Conservation (phyloP, 2,113 vertebrate species). For the Ctenomys sociabilis region DNA sequence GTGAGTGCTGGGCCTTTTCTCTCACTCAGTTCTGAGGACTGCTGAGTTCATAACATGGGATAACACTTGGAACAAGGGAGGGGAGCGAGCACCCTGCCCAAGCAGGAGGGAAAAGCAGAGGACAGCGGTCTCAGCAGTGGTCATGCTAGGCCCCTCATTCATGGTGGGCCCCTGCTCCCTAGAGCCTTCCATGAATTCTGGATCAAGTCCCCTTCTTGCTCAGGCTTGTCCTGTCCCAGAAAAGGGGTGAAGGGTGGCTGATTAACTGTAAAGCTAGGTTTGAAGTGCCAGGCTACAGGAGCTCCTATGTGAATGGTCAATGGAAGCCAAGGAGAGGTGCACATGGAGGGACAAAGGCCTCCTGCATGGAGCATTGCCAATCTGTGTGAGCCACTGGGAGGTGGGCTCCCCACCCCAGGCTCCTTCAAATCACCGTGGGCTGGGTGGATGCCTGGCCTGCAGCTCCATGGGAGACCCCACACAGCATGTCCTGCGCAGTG, state of each 20-base stretch:
- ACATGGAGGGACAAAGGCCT: rapidly evolving
- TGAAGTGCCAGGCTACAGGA: background rate
- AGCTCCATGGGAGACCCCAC: background rate
- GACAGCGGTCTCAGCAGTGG: background rate
- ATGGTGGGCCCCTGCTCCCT: background rate
- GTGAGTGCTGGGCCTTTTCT: background rate
- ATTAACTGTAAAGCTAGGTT: background rate
- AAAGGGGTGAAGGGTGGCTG: background rate
- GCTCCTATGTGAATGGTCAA: too few species aligned
- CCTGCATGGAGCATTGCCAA: background rate
- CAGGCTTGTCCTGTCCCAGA: background rate
- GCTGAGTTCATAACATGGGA: background rate
- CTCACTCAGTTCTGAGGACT: background rate
- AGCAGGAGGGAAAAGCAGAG: background rate
- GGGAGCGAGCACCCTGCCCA: background rate
- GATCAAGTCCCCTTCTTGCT: background rate
- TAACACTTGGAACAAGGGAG: background rate
- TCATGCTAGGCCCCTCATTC: background rate
- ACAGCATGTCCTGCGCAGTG: background rate
- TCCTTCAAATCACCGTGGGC: rapidly evolving
- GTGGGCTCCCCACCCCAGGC: too few species aligned
- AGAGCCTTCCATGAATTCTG: background rate
- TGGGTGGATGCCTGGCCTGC: rapidly evolving
- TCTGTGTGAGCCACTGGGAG: background rate
- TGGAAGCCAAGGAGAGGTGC: background rate